phyloP scores from a whole-genome alignment of 2,888 invertebrate genomes.

The Timandra comae region DNA sequence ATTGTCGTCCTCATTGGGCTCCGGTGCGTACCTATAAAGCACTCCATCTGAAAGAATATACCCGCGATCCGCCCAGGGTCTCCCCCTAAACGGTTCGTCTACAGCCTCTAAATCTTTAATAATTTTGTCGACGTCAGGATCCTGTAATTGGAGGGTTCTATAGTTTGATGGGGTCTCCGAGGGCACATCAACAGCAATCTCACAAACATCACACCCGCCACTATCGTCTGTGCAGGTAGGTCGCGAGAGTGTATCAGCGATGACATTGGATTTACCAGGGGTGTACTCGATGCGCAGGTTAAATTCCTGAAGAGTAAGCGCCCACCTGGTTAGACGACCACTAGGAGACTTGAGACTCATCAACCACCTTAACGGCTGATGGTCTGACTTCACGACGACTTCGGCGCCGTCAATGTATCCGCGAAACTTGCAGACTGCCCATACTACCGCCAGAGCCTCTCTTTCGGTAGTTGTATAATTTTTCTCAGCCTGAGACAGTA shows the following conservation, averaged over 20 bases:
- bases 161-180: too few species aligned
- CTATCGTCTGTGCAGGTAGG: constrained; percentile 11
- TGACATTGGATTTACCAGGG: constrained; percentile 33
- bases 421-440: constrained; percentile 21
- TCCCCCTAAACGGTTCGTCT: too few species aligned
- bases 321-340: constrained; percentile 53
- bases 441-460: constrained; percentile 32
- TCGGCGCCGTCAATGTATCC: constrained; percentile 40
- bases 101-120: too few species aligned
- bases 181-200: too few species aligned
- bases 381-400: constrained; percentile 42
- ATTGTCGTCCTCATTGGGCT: too few species aligned
- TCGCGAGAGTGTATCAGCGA: constrained; percentile 42
- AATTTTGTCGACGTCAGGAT: too few species aligned
- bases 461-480: constrained; percentile 50
- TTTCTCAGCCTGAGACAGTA: constrained; percentile 28
- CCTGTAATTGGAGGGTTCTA: too few species aligned
- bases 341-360: constrained; percentile 42
- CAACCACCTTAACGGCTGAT: constrained; percentile 54
- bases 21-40: too few species aligned
- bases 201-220: too few species aligned
- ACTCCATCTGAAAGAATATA: too few species aligned
- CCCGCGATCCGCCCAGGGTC: too few species aligned
- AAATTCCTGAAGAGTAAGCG: constrained; percentile 35
- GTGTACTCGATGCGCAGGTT: constrained; percentile 35